Base-by-base conservation (phyloP, 1,140 invertebrate species). In the Neotoxoptera formosana region DNA sequence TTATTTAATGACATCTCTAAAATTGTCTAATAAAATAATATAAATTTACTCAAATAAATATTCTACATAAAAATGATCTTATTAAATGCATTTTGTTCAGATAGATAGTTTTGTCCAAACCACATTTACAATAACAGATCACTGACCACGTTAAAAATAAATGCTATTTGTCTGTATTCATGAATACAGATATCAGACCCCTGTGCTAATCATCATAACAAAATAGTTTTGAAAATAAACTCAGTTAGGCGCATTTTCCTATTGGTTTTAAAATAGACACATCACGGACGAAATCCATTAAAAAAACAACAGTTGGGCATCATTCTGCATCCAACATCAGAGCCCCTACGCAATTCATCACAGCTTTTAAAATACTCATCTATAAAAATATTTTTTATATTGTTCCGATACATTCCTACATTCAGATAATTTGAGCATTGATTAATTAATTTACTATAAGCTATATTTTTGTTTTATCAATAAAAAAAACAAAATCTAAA, bases 151-250 rank as follows among this genome's bases (percentile, higher is more conserved):
- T 81, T 81, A 81, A 51, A 47, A 91, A 76, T 91, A 91, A 91
- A 91, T 91, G 56, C 48, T 25, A 83, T 47, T 1, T n/a, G 90
- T 83, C 67, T 83, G 41, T 83, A 91, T 34, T 91, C 90, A 91
- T 83, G 23, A 76, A 76, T 51, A 81, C 36, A 83, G n/a, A 91
- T 90, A 91, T 91, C 90, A 91, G 67, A 91, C 90, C 67, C 90
- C 90, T 91, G 90, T 81, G 90, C 90, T n/a, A 48, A 84, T 93
- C 81, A 84, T 93, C 76, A 93, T 84, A 84, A 93, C 76, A 84
- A 84, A 93, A 41, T 30, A 81, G 41, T 2, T 48, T 48, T 48
- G 11, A 14, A 48, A 48, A 83, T 48, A 30, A 6, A 7, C 76
- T 92, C 76, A 92, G 76, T 14, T 41, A 34, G 0, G 76, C 76